Base-by-base conservation (phyloP, 2,888 invertebrate genomes). In the Caenorhabditis afra region DNA sequence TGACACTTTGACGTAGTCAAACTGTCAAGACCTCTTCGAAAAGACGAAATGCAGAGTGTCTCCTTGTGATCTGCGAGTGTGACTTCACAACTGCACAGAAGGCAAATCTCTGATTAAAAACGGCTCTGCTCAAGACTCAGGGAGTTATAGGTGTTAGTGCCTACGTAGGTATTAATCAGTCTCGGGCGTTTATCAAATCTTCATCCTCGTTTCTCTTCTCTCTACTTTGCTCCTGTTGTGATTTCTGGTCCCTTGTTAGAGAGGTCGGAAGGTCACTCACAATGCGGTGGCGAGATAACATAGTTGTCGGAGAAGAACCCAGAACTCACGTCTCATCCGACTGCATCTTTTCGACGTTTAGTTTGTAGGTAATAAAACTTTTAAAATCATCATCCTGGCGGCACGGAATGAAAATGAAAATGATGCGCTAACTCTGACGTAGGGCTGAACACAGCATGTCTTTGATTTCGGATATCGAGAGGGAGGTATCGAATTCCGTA, bases 361-460 rank as follows among this genome's bases (percentile, higher is more conserved):
- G 22, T 5, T 20, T 8, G 16, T 37, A 47, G 20, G 20, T 39
- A 1, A 59, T 41, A 50, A 59, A 52, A 50, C 45, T 62, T 64
- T 73, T 37, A 64, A 73, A 64, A 73, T 73, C 64, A 73, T 55
- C 3, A 7, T 39, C n/a, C n/a, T n/a, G n/a, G n/a, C n/a, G n/a
- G 22, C 37, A 64, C 47, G 57, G 53, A 62, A 49, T 14, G 49
- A 62, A 52, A 62, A 49, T 14, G 49, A 58, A 37, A 44, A 29
- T 12, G 35, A 47, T 10, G 58, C 39, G 11, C 57, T 50, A 22
- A 23, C 57, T 50, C 64, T 73, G 64, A 73, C 64, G 73, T 65
- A 71, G 49, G 41, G 39, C 61, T 52, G 61, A 71, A 71, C 71
- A 71, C 71, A 71, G 52, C 62, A 58, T 73, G 53, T 71, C 35